Evolutionary conservation across 2,113 vertebrate genomes (phyloP).

Genomic region (Calyptomena viridis): DNA sequence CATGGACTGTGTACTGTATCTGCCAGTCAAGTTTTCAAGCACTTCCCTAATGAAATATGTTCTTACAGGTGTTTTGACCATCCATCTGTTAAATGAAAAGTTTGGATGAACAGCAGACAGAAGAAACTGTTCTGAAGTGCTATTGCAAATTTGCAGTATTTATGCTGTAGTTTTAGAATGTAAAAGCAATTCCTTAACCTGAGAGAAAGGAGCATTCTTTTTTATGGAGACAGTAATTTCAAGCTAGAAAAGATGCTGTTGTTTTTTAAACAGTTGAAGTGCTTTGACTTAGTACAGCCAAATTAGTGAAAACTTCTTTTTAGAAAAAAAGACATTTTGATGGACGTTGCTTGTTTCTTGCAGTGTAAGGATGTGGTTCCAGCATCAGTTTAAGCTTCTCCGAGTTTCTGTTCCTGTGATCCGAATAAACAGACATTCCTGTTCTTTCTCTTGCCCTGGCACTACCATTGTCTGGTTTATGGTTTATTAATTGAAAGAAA

Average conservation of each 20-base stretch:
- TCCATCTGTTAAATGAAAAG: not conserved
- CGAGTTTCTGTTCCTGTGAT: not conserved
- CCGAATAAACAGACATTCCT: not conserved
- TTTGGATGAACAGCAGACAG: not conserved
- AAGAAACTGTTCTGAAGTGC: not conserved
- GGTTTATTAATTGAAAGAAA: not conserved
- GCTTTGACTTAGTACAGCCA: not conserved
- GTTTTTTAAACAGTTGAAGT: not conserved
- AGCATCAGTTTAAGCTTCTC: not conserved
- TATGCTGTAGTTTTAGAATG: not conserved
- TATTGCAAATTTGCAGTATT: not conserved
- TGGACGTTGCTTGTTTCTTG: not conserved
- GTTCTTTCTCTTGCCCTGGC: not conserved
- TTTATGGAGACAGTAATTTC: not conserved
- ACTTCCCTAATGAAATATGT: not conserved
- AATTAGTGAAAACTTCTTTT: not conserved
- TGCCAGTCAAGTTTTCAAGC: not conserved
- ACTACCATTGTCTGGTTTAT: fast-evolving
- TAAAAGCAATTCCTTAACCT: not conserved
- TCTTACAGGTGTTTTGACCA: not conserved
- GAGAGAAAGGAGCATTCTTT: not conserved
- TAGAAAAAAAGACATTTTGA: not conserved
- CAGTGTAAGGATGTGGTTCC: not conserved
- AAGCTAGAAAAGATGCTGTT: not conserved
- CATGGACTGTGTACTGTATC: not conserved